These are phyloP conservation scores for Conchocele bisecta DNA, from an alignment of 2,888 invertebrate genomes.

Conservation along the genomic window DNA sequence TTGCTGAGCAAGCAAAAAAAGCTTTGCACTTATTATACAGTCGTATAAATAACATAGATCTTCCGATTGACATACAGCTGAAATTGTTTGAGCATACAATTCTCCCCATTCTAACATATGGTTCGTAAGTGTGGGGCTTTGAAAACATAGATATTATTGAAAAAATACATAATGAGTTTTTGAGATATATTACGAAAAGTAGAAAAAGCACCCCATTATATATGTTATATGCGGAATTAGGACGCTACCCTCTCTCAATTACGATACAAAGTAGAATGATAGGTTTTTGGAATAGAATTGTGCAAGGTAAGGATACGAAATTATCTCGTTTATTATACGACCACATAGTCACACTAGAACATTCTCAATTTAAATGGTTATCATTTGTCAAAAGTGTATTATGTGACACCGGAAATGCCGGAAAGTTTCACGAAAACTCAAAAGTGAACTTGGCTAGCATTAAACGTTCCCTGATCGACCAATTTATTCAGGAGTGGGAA, in stretches of 20 bases:
- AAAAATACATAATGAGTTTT: slow-evolving; percentile 19
- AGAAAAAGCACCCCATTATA: slow-evolving; percentile 15
- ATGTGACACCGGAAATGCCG: too few relatives aligned
- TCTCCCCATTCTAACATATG: slow-evolving; percentile 28
- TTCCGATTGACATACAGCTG: slow-evolving; percentile 12
- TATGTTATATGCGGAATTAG: too few relatives aligned
- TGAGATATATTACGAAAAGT: slow-evolving; percentile 1
- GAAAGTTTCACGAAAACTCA: too few relatives aligned
- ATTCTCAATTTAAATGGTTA: background rate
- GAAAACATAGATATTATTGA: slow-evolving; percentile 26
- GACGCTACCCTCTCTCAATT: background rate
- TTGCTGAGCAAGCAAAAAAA: slow-evolving; percentile 24
- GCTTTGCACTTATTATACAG: slow-evolving; percentile 14
- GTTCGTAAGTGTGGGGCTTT: slow-evolving; percentile 31
- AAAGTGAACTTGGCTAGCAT: too few relatives aligned
- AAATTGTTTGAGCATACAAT: slow-evolving; percentile 32
- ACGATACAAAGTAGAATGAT: slow-evolving; percentile 12
- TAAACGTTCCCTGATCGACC: too few relatives aligned
- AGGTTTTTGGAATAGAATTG: slow-evolving; percentile 10
- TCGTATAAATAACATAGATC: slow-evolving; percentile 24
- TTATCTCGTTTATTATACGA: background rate
- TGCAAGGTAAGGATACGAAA: slow-evolving; percentile 10
- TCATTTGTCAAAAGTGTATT: too few relatives aligned
- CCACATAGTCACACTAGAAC: too few relatives aligned
- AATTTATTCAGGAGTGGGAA: too few relatives aligned